Evolutionary conservation across 2,113 vertebrate genomes (phyloP).

Genomic region (Sinosuthora webbiana): DNA sequence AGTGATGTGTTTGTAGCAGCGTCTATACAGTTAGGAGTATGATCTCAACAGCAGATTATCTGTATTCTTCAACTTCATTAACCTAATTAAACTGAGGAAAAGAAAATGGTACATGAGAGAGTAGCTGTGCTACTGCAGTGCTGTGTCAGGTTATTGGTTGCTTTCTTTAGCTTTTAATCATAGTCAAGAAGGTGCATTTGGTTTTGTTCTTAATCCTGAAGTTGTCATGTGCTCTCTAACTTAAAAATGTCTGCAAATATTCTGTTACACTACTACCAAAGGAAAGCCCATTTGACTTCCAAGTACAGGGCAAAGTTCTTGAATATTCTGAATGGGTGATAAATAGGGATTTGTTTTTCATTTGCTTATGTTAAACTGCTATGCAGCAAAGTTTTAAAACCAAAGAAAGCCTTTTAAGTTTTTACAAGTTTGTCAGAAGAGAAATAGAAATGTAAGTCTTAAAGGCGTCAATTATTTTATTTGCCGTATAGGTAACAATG

Average conservation of each 20-base stretch:
- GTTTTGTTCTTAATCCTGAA: neutral
- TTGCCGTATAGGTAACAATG: neutral
- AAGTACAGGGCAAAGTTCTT: neutral
- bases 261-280: neutral
- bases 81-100: neutral
- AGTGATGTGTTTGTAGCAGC: neutral
- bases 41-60: neutral
- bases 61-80: neutral
- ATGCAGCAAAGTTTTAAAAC: neutral
- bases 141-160: neutral
- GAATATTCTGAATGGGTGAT: neutral
- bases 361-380: neutral
- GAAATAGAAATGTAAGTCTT: neutral
- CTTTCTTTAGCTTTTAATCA: neutral
- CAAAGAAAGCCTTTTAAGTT: neutral
- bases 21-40: rapidly evolving
- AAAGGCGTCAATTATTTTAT: neutral
- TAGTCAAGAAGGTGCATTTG: neutral
- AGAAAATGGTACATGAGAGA: neutral
- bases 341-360: neutral
- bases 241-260: neutral
- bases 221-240: rapidly evolving
- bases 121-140: neutral
- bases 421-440: neutral
- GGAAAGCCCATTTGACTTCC: neutral